A percentile compares a stretch with the other conserved stretches of the same genome.
These are phyloP conservation scores for Mesoligia furuncula DNA, from an alignment of 2,888 invertebrate species.

Conservation along the genomic window DNA sequence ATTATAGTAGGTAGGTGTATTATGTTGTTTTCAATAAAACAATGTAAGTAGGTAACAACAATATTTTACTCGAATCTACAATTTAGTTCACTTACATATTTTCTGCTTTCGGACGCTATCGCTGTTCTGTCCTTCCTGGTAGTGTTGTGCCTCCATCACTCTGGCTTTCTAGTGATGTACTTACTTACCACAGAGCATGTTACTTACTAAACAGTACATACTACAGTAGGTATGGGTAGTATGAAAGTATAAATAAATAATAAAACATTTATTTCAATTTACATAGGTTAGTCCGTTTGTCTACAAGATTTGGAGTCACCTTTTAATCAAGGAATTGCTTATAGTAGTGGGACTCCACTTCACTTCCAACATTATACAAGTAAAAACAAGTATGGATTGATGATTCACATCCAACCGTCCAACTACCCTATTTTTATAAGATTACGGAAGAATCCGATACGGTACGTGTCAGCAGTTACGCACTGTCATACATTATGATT, in stretches of 20 bases:
- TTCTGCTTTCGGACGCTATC: too few relatives aligned
- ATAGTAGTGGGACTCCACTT: not conserved
- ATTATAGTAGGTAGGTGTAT: not conserved
- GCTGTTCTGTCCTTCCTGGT: too few relatives aligned
- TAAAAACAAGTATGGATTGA: conserved; percentile 30
- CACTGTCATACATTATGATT: conserved; percentile 21
- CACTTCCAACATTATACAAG: too few relatives aligned
- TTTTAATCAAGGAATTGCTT: not conserved
- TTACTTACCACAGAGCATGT: too few relatives aligned
- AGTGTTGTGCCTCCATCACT: too few relatives aligned
- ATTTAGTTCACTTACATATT: too few relatives aligned
- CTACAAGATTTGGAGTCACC: not conserved
- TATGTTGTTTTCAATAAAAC: too few relatives aligned
- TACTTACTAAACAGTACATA: too few relatives aligned
- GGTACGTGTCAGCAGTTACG: conserved; percentile 30
- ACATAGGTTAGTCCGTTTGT: not conserved
- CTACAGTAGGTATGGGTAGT: not conserved
- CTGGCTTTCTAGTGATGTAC: too few relatives aligned
- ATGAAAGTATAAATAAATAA: too few relatives aligned
- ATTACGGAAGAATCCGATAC: conserved; percentile 58
- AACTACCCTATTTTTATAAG: conserved; percentile 64
- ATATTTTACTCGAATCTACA: too few relatives aligned
- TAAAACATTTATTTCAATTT: not conserved
- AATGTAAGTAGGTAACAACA: too few relatives aligned
- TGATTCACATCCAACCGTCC: conserved; percentile 62